Conservation (phyloP, 2,888 invertebrate genomes). For the Odontomyia ornata region DNA sequence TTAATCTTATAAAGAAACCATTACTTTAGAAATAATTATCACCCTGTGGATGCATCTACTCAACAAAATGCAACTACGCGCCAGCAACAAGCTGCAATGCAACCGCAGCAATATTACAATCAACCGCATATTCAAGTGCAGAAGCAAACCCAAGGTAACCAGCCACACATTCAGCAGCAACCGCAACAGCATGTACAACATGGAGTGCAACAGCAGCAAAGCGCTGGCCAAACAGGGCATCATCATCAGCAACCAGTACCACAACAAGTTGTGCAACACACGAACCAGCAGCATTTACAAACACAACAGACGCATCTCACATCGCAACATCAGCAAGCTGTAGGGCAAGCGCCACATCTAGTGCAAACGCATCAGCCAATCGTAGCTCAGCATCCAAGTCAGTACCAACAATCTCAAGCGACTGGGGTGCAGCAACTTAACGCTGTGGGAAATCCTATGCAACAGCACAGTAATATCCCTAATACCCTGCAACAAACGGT, state of each 20-base stretch:
- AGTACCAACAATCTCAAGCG: background rate
- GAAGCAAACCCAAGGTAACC: slow-evolving; percentile 36
- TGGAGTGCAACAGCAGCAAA: slow-evolving; percentile 63
- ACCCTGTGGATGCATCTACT: background rate
- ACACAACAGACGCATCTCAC: background rate
- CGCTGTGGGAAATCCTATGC: background rate
- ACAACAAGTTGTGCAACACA: slow-evolving; percentile 56
- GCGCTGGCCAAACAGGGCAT: slow-evolving; percentile 53
- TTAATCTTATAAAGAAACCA: background rate
- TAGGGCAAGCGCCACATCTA: background rate
- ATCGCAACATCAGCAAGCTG: background rate
- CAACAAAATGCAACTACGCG: slow-evolving; percentile 21
- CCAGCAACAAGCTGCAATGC: slow-evolving; percentile 25
- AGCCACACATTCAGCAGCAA: slow-evolving; percentile 67
- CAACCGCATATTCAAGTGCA: slow-evolving; percentile 47
- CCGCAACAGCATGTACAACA: slow-evolving; percentile 61
- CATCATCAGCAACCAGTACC: slow-evolving; percentile 53
- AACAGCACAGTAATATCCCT: slow-evolving; percentile 20
- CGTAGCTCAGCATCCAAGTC: background rate
- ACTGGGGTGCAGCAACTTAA: background rate
- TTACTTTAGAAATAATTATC: slow-evolving; percentile 23
- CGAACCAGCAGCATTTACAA: slow-evolving; percentile 18
- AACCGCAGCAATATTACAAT: slow-evolving; percentile 42
- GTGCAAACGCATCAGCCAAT: slow-evolving; percentile 29
- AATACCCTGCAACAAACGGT: background rate